phyloP scores from a whole-genome alignment of 2,888 invertebrate genomes.

The Pyrrhosoma nymphula region DNA sequence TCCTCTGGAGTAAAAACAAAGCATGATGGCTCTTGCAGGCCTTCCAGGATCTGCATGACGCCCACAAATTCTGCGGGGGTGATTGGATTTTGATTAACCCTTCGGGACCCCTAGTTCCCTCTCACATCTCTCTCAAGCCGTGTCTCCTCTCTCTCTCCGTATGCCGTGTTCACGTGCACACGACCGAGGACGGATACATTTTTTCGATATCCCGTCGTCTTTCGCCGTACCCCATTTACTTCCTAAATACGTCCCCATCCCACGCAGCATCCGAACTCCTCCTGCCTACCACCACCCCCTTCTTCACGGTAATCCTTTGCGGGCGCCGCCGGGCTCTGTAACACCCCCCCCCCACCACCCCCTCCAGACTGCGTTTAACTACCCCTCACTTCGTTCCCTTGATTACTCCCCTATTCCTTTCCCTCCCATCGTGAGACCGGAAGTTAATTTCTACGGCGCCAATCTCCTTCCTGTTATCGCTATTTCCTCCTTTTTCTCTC shows the following conservation, averaged over 20 bases:
- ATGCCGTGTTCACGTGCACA: neutral
- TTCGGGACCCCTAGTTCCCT: neutral
- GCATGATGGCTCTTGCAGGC: neutral
- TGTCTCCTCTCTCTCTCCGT: neutral
- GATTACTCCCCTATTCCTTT: neutral
- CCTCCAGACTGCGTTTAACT: neutral
- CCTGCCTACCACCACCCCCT: neutral
- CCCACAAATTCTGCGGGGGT: neutral
- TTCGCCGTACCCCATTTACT: neutral
- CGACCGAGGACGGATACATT: neutral
- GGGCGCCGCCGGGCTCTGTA: neutral
- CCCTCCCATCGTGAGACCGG: constrained; percentile 27
- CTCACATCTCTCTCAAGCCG: neutral
- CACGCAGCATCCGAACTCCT: neutral
- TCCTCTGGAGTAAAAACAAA: neutral
- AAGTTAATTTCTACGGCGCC: constrained; percentile 64
- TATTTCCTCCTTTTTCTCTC: constrained; percentile 42
- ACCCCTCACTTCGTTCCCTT: neutral
- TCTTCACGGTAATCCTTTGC: neutral
- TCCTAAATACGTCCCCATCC: neutral
- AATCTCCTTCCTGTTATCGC: constrained; percentile 65
- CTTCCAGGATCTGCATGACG: neutral
- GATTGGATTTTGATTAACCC: constrained; percentile 41
- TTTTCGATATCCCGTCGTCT: neutral
- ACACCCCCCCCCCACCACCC: neutral